phyloP scores from a whole-genome alignment of 2,113 vertebrate species.

The Ceratotherium simum region DNA sequence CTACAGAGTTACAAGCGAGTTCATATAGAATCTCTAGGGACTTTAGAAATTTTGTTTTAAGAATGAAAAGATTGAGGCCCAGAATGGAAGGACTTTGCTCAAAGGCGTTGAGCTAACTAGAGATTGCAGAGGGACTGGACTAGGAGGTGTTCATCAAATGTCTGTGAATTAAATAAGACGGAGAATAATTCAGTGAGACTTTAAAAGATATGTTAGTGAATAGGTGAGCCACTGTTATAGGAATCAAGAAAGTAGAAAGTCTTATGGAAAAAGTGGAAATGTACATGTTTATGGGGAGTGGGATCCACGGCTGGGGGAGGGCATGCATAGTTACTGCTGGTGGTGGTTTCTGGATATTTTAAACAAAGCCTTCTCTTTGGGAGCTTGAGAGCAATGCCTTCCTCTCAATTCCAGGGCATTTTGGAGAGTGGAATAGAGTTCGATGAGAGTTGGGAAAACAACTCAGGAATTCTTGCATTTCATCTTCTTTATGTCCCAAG shows the following conservation, averaged over 20 bases:
- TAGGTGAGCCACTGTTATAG: neutral
- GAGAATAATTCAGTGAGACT: neutral
- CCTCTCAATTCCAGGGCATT: neutral
- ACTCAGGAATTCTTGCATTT: neutral
- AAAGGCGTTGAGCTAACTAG: neutral
- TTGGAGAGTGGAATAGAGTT: neutral
- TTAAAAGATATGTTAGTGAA: neutral
- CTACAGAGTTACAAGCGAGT: neutral
- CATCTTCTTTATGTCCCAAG: neutral
- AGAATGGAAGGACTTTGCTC: neutral
- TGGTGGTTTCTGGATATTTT: neutral
- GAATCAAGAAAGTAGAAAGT: neutral
- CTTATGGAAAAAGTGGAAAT: neutral
- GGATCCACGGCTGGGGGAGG: neutral
- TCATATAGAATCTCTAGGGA: neutral
- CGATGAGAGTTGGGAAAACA: neutral
- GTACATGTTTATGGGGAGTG: neutral
- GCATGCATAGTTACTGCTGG: neutral
- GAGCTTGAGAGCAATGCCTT: neutral
- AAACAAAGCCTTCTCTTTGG: neutral
- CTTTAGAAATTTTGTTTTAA: conserved; percentile 36
- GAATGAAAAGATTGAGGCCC: neutral
- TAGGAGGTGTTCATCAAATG: neutral
- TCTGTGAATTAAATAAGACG: neutral
- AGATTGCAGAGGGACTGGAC: neutral